phyloP scores from a whole-genome alignment of 2,113 vertebrate species.

The Psittacula cyanocephala region DNA sequence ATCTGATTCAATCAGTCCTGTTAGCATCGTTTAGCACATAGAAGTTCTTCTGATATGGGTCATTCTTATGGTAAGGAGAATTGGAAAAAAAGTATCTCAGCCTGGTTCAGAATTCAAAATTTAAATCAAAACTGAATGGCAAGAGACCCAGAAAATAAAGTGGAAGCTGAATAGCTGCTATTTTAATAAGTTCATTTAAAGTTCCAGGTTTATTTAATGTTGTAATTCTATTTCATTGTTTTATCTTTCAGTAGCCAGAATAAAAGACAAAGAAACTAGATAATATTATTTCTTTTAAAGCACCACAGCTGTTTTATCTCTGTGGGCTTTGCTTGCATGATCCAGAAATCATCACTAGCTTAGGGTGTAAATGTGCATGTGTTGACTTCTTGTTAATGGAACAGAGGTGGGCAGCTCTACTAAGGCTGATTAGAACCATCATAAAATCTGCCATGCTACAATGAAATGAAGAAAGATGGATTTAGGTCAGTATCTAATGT shows the following conservation, averaged over 20 bases:
- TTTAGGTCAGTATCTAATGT: slow-evolving; percentile 46
- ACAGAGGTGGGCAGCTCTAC: slow-evolving; percentile 29
- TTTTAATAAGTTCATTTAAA: background rate
- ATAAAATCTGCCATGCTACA: slow-evolving; percentile 5
- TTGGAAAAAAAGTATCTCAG: background rate
- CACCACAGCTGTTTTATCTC: background rate
- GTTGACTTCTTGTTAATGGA: background rate
- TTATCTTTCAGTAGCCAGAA: background rate
- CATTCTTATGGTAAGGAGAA: background rate
- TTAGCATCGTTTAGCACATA: background rate
- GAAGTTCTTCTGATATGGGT: background rate
- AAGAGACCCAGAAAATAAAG: background rate
- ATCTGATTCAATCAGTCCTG: background rate
- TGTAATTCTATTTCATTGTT: background rate
- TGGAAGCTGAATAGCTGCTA: background rate
- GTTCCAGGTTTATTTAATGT: background rate
- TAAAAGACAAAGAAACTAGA: background rate
- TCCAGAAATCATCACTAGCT: background rate
- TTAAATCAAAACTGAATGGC: background rate
- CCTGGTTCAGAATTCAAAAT: background rate
- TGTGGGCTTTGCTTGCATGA: background rate
- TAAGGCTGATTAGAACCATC: slow-evolving; percentile 35
- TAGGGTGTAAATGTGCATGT: background rate
- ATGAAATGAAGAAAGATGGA: slow-evolving; percentile 27
- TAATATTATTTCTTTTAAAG: background rate